A percentile compares a stretch with the other conserved stretches of the same genome.
phyloP scores from a whole-genome alignment of 2,888 invertebrate genomes.

The Hydraecia micacea region DNA sequence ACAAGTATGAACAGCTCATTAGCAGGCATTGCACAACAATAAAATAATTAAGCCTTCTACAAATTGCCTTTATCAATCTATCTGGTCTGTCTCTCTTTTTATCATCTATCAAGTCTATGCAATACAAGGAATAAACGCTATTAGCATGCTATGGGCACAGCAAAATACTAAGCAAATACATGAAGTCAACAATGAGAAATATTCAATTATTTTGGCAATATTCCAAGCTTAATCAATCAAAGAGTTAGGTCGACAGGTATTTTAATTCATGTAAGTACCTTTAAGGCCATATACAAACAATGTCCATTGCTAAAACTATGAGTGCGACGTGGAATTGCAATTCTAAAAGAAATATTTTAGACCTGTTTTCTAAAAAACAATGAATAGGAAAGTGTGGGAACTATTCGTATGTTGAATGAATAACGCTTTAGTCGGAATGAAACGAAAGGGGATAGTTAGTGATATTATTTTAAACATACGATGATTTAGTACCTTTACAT shows the following conservation, averaged over 20 bases:
- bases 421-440: not conserved
- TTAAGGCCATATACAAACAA: constrained; percentile 2
- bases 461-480: not conserved
- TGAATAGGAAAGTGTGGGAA: constrained; percentile 6
- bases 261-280: constrained; percentile 8
- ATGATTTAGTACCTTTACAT: not conserved
- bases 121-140: not conserved
- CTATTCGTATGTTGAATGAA: constrained; percentile 1
- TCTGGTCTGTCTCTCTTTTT: not conserved
- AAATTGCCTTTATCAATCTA: not conserved
- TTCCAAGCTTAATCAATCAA: constrained; percentile 33
- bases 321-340: constrained; percentile 6
- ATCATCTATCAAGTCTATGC: not conserved
- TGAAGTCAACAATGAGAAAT: constrained; percentile 17
- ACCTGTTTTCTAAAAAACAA: constrained; percentile 14
- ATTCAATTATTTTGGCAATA: constrained; percentile 38
- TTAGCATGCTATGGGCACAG: not conserved
- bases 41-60: not conserved
- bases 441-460: not conserved
- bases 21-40: not conserved
- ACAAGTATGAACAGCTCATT: not conserved
- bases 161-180: not conserved
- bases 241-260: constrained; percentile 6
- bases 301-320: constrained; percentile 30
- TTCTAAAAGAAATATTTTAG: not conserved